Base-by-base conservation (phyloP, 2,113 vertebrate genomes). In the Hassar affinis region DNA sequence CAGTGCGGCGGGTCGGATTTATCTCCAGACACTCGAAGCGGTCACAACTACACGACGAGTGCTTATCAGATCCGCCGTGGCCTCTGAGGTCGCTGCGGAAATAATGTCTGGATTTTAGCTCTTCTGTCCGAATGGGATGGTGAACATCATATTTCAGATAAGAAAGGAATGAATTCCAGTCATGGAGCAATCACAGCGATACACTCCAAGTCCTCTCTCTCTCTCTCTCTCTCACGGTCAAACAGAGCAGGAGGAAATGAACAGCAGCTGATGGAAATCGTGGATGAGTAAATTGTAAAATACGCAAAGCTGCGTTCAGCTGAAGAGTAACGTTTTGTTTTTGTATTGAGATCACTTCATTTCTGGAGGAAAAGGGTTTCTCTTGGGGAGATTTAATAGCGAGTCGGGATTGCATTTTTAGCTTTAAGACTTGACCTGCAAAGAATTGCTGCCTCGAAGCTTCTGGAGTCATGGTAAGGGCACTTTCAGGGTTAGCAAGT, bases 161-260 rank as follows among this genome's bases (percentile, higher is more conserved):
- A 79, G 64, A 61, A 79, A 30, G 61, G 75, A 85, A 82, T 85
- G 79, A 79, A 80, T 78, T 66, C n/a, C 35, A 78, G 79, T 54
- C 61, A 59, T 35, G 72, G 81, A 78, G 52, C 78, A 68, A 77
- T 85, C 79, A 4, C 51, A 56, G 18, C 0, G 30, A 77, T 51
- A 14, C 74, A 56, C 30, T 1, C 17, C 18, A 5, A 11, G 74
- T 76, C 27, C 27, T 15, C 14, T 35, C 35, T 52, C 33, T 49
- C 51, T 54, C 27, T 15, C 14, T 35, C 35, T 52, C 33, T 49
- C 51, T 54, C 11, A 11, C 1, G 17, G 49, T 35, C 49, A 38
- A 56, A 38, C 30, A 2, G 3, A 2, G 51, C 17, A 35, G 30
- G 17, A 76, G 9, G 27, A 76, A 76, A 54, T 75, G 49, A 76